Evolutionary conservation across 2,113 vertebrate species (phyloP).

Genomic region (Dasypus novemcinctus): DNA sequence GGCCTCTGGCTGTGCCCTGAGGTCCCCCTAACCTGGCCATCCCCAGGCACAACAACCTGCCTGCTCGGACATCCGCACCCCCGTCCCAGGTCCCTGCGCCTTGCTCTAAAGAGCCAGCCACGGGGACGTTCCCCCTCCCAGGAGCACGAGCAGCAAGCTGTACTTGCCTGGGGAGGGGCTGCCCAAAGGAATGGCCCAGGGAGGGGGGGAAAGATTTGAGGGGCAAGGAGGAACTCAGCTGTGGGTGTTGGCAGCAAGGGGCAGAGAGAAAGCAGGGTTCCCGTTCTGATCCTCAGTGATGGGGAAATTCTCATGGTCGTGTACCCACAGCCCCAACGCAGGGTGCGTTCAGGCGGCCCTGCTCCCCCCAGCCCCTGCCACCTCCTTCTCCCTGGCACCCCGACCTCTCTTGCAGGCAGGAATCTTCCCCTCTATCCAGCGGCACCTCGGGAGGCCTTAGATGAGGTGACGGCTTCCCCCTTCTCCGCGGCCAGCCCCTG

Average conservation of each 20-base stretch:
- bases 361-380: background rate
- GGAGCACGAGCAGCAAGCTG: background rate
- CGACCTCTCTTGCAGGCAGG: background rate
- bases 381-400: background rate
- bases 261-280: background rate
- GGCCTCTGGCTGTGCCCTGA: too few species aligned
- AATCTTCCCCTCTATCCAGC: background rate
- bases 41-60: background rate
- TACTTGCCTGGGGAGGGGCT: background rate
- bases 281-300: accelerated
- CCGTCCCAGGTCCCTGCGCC: too few species aligned
- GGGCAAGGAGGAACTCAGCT: background rate
- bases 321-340: accelerated
- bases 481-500: accelerated
- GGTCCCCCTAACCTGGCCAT: background rate
- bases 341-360: background rate
- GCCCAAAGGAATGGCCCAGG: accelerated
- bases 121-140: accelerated
- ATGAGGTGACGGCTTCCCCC: background rate
- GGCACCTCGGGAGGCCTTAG: accelerated
- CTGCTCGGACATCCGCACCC: background rate
- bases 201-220: background rate
- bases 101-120: background rate
- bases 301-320: accelerated
- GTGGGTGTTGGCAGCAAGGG: background rate